A percentile compares a stretch with the other conserved stretches of the same genome.
Conservation (phyloP, 2,888 invertebrate species). For the Microctonus hyperodae region DNA sequence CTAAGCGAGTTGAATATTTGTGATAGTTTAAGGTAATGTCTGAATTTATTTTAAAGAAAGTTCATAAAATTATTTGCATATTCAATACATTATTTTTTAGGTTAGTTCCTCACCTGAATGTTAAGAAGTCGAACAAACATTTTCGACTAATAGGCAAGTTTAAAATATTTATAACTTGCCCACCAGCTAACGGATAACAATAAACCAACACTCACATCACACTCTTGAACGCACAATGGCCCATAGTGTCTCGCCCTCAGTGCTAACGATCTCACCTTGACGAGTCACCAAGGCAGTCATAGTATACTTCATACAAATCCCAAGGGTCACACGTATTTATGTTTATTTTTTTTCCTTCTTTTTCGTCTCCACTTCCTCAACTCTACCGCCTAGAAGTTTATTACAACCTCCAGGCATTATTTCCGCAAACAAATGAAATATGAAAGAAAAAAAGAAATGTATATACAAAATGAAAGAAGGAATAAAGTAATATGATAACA, state of each 20-base stretch:
- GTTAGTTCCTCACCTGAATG: not conserved
- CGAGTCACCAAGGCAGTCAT: slow-evolving; percentile 20
- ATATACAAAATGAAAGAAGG: not conserved
- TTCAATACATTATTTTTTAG: too few relatives aligned
- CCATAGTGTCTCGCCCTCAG: slow-evolving; percentile 53
- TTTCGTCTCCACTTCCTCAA: not conserved
- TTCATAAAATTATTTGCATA: too few relatives aligned
- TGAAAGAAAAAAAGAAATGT: slow-evolving; percentile 22
- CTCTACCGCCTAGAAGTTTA: slow-evolving; percentile 9
- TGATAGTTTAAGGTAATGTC: too few relatives aligned
- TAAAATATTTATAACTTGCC: slow-evolving; percentile 54
- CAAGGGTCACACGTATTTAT: slow-evolving; percentile 31
- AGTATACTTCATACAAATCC: slow-evolving; percentile 24
- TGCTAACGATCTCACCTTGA: slow-evolving; percentile 61
- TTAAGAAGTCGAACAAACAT: slow-evolving; percentile 5
- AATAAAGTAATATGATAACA: slow-evolving; percentile 20
- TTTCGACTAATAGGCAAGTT: slow-evolving; percentile 51
- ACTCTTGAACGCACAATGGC: slow-evolving; percentile 56
- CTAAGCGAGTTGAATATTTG: too few relatives aligned
- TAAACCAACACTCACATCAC: slow-evolving; percentile 60
- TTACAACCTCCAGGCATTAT: slow-evolving; percentile 18
- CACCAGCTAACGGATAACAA: slow-evolving; percentile 61
- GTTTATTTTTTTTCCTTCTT: slow-evolving; percentile 19
- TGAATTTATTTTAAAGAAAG: too few relatives aligned
- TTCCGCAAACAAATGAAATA: slow-evolving; percentile 19